Base-by-base conservation (phyloP, 2,888 invertebrate species). In the Zaprionus bogoriensis region DNA sequence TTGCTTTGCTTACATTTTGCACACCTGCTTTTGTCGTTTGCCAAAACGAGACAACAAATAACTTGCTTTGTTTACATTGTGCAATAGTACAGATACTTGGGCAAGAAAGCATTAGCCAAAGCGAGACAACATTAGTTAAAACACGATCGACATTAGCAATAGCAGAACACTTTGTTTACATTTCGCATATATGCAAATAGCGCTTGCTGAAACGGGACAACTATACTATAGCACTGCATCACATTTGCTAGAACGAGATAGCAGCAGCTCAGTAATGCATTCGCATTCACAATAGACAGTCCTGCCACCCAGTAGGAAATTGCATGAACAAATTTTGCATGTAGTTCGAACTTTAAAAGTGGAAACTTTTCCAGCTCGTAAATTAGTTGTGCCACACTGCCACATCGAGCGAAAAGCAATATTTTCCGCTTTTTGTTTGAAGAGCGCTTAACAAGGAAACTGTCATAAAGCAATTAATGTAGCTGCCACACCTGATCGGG, bases 401-500 rank as follows among this genome's bases (percentile, higher is more conserved):
- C 4, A 41, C 10, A 38, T n/a, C n/a, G n/a, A n/a, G n/a, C n/a
- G n/a, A 10, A 41, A 20, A 22, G 5, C 5, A 41, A 1, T 20
- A 22, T n/a, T 41, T 22, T 12, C 2, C 6, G 12, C 22, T n/a
- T 41, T 22, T 41, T 41, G 41, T 41, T 41, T 20, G n/a, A 17
- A 7, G 9, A 39, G 19, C 46, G 39, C 47, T 73, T 69, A 54
- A 47, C 44, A 23, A 57, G 51, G 36, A 38, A 74, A 67, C 42
- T 62, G 74, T 58, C 58, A 55, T 54, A 48, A 42, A 47, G 30
- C 69, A 74, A 71, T 71, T 64, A 72, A 41, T 54, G 17, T 22
- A 42, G 32, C 39, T 44, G 66, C 65, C 75, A 52, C 72, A 71
- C 72, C 75, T 72, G 57, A 65, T 57, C 53, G 54, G 12, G 14